Percentiles rank a stretch among this genome's conserved stretches.
These are phyloP conservation scores for Choloepus didactylus DNA, from an alignment of 2,797 vertebrate genomes.

Conservation along the genomic window DNA sequence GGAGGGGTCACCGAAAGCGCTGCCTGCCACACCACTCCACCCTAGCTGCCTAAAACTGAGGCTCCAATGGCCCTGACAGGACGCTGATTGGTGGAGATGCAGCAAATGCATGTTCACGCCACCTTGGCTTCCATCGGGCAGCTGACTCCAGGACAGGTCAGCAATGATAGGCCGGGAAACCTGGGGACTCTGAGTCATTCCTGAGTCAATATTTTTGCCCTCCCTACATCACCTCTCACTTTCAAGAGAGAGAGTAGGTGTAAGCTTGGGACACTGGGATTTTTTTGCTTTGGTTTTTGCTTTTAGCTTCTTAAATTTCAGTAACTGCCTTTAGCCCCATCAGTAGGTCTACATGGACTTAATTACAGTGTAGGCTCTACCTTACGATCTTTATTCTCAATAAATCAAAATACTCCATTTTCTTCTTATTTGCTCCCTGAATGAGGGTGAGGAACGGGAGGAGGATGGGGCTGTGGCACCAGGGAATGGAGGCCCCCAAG, in stretches of 20 bases:
- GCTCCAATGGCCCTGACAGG: background rate
- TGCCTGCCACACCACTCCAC: background rate
- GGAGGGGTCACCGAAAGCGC: background rate
- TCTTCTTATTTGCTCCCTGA: background rate
- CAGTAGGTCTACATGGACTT: background rate
- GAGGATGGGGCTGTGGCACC: too few relatives aligned
- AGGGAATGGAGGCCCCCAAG: background rate
- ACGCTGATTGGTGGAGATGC: background rate
- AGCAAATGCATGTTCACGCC: too few relatives aligned
- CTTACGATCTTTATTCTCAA: background rate
- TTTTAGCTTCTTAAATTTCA: background rate
- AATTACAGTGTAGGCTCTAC: background rate
- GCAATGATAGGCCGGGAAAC: background rate
- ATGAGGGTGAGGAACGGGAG: background rate
- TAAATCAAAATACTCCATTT: background rate
- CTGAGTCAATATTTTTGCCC: background rate
- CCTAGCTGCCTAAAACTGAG: background rate
- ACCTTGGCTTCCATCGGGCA: background rate
- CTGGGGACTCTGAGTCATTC: background rate
- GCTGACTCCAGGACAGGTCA: background rate
- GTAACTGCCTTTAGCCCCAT: background rate
- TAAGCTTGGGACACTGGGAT: background rate
- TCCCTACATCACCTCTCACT: background rate
- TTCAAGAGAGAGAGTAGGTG: background rate
- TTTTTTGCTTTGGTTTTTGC: background rate